These are phyloP conservation scores for Coronaproctus castanopsis DNA, from an alignment of 2,888 invertebrate genomes.

Conservation along the genomic window DNA sequence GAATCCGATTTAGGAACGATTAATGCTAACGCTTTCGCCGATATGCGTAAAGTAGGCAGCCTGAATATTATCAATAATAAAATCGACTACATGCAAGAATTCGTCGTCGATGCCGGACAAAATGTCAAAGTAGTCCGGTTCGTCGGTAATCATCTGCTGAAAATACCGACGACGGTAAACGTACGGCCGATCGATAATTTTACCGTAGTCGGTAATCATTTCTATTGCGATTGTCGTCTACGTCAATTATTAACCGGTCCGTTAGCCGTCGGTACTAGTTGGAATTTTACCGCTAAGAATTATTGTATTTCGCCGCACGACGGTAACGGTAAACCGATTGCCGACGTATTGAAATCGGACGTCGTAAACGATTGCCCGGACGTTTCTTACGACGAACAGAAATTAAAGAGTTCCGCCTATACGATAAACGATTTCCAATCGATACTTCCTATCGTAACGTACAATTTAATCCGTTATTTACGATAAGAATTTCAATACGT, in stretches of 20 bases:
- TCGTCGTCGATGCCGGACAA: conserved; percentile 47
- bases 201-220: conserved; percentile 54
- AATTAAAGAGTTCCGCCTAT: background rate
- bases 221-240: conserved; percentile 70
- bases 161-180: conserved; percentile 51
- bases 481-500: no score
- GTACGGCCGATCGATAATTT: conserved; percentile 49
- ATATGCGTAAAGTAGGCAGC: conserved; percentile 46
- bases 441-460: no score
- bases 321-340: conserved; percentile 54
- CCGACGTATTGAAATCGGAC: conserved; percentile 41
- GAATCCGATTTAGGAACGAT: conserved; percentile 64
- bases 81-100: conserved; percentile 57
- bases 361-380: conserved; percentile 45
- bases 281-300: conserved; percentile 49
- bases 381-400: no score
- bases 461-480: no score
- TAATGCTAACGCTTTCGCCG: conserved; percentile 47
- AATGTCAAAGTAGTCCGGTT: conserved; percentile 49
- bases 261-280: conserved; percentile 32
- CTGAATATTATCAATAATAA: conserved; percentile 66
- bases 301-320: conserved; percentile 70
- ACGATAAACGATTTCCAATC: no score
- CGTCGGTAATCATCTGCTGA: conserved; percentile 64
- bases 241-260: conserved; percentile 56